Evolutionary conservation across 2,113 vertebrate genomes (phyloP).

Genomic region (Alligator sinensis): DNA sequence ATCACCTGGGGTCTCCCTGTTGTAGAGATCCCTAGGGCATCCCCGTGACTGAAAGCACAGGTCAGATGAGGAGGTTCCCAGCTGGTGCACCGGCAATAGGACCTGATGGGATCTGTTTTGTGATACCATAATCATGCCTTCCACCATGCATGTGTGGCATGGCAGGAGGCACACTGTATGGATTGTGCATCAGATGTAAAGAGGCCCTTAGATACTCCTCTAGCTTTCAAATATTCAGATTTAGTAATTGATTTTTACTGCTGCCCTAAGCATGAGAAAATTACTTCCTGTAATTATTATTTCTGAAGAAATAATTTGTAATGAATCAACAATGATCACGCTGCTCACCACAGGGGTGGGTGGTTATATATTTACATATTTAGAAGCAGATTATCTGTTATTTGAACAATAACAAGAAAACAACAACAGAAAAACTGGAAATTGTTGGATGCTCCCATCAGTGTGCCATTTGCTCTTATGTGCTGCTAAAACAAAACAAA

Average conservation of each 20-base stretch:
- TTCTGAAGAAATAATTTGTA: background rate
- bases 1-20: too few species aligned
- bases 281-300: constrained; percentile 35
- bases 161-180: too few species aligned
- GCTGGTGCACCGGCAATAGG: too few species aligned
- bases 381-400: background rate
- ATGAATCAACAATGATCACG: background rate
- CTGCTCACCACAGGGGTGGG: background rate
- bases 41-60: too few species aligned
- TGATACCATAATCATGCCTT: too few species aligned
- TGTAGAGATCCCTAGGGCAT: too few species aligned
- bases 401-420: background rate
- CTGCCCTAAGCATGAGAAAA: constrained; percentile 19
- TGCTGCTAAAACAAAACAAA: background rate
- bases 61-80: too few species aligned
- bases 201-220: background rate
- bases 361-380: background rate
- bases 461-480: background rate
- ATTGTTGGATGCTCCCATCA: background rate
- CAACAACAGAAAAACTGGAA: background rate
- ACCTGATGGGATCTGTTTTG: too few species aligned
- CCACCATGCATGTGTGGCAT: too few species aligned
- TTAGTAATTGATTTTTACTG: constrained; percentile 2
- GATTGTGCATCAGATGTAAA: background rate
- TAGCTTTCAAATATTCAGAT: background rate